Base-by-base conservation (phyloP, 2,888 invertebrate genomes). In the Patella depressa region DNA sequence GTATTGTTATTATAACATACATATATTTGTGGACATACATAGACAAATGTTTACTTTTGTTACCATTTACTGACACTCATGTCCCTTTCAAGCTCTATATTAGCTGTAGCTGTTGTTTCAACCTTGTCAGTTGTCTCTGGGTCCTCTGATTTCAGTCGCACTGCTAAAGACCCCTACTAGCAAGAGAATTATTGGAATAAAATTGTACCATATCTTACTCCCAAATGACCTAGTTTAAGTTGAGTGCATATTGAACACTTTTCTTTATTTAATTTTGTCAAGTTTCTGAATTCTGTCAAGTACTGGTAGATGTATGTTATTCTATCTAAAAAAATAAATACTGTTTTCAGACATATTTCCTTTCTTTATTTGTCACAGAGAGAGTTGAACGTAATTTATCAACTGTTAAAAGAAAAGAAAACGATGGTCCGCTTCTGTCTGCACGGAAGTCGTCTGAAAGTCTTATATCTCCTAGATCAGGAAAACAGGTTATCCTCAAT, bases 331-430 rank as follows among this genome's bases (percentile, higher is more conserved):
- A 1, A 45, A 45, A 45, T 3, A 12, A 45, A 9, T 34, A 12
- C 2, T 2, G 59, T 59, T 59, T 57, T 17, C 3, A 69, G 45
- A 55, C 15, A 54, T 45, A 5, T 15, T 53, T 53, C 53, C 12
- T 24, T 34, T 71, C 11, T 24, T 80, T 14, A 69, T 29, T 15
- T 70, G 15, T 79, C 81, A 17, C 78, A 86, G 85, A 82, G 34
- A 83, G 78, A 74, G 79, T 85, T 17, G 83, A 83, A 75, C 85
- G 82, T 73, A 87, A 84, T 75, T 77, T 87, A 73, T 82, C 85
- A 79, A 85, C 85, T 55, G 86, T 85, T 14, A 79, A 85, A 57
- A 85, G 81, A 77, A 86, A 86, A 71, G 82, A 83, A 45, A 45
- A 45, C 71, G 29, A 77, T 7, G 84, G 83, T 73, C 79, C 82